Conservation (phyloP, 2,888 invertebrate species). For the Temnothorax rugatulus region DNA sequence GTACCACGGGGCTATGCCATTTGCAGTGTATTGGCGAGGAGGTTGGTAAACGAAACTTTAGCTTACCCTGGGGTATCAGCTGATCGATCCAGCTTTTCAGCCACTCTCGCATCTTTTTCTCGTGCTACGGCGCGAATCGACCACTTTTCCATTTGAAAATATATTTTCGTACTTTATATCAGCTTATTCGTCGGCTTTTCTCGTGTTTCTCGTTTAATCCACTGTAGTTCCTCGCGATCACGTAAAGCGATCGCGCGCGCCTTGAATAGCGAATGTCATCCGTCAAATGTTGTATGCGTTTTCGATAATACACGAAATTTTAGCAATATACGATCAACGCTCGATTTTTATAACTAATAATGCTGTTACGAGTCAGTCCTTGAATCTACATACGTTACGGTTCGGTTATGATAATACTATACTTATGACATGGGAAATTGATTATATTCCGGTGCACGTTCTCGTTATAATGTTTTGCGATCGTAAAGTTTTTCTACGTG, state of each 20-base stretch:
- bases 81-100: conserved; percentile 72
- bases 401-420: background rate
- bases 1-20: conserved; percentile 31
- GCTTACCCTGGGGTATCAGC: conserved; percentile 73
- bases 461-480: background rate
- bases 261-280: conserved; percentile 35
- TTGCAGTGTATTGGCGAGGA: conserved; percentile 45
- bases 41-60: conserved; percentile 72
- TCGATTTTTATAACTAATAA: background rate
- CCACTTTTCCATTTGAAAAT: conserved; percentile 51
- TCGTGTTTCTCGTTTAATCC: conserved; percentile 45
- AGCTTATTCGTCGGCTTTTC: conserved; percentile 45
- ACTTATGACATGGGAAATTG: background rate
- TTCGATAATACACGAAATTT: background rate
- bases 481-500: background rate
- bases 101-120: conserved; percentile 61
- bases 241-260: conserved; percentile 35
- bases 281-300: background rate
- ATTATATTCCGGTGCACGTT: background rate
- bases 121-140: conserved; percentile 45
- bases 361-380: background rate
- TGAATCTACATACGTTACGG: background rate
- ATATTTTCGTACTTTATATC: conserved; percentile 55
- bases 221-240: conserved; percentile 29
- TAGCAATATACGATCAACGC: background rate